These are phyloP conservation scores for Ornithorhynchus anatinus DNA, from an alignment of 2,113 vertebrate species.

Conservation along the genomic window DNA sequence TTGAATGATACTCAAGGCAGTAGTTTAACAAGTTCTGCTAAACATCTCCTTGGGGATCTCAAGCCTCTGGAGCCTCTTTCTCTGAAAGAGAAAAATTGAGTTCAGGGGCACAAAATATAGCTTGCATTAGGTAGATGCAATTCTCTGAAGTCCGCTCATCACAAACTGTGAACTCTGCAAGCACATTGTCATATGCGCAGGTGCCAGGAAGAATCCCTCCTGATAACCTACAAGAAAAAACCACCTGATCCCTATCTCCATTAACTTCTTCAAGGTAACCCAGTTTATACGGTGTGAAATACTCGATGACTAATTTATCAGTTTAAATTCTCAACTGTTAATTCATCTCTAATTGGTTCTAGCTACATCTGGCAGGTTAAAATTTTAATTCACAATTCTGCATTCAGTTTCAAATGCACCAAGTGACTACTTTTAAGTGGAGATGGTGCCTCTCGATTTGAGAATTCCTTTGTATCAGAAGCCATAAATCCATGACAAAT, in stretches of 20 bases:
- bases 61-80: conserved; percentile 16
- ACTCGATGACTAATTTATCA: conserved; percentile 60
- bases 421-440: conserved; percentile 19
- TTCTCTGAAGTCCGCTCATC: background rate
- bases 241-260: conserved; percentile 16
- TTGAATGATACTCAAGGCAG: background rate
- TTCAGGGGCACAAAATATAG: conserved; percentile 11
- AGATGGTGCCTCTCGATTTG: conserved; percentile 7
- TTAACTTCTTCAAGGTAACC: background rate
- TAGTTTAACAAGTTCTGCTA: conserved; percentile 31
- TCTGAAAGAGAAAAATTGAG: background rate
- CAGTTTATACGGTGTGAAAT: conserved; percentile 53
- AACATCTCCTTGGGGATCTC: conserved; percentile 39
- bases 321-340: conserved; percentile 52
- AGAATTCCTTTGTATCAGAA: no score
- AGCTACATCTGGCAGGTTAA: conserved; percentile 21
- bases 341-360: conserved; percentile 42
- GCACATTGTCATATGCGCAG: background rate
- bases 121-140: background rate
- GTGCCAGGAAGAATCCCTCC: background rate
- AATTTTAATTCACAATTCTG: conserved; percentile 25
- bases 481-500: no score
- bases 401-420: conserved; percentile 45
- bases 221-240: conserved; percentile 11
- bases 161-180: background rate